Evolutionary conservation across 2,888 invertebrate species (phyloP).

Genomic region (Schizotus pectinicornis): DNA sequence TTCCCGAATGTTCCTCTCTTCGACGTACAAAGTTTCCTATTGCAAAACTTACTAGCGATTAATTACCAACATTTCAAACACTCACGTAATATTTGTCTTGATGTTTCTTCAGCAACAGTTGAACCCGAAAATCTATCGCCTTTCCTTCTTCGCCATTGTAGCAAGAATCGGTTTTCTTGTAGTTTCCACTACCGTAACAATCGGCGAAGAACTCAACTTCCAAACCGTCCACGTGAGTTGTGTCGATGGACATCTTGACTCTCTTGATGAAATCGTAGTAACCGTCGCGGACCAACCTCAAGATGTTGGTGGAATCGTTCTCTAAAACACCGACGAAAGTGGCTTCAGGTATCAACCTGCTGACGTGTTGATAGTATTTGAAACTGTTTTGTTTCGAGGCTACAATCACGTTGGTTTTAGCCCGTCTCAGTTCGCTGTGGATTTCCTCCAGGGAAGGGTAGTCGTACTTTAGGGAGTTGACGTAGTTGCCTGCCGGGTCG

Average conservation of each 20-base stretch:
- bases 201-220: slow-evolving; percentile 74
- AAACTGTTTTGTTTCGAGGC: slow-evolving; percentile 78
- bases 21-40: slow-evolving; percentile 65
- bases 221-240: slow-evolving; percentile 65
- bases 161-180: slow-evolving; percentile 62
- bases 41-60: slow-evolving; percentile 11
- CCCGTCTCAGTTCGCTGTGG: slow-evolving; percentile 31
- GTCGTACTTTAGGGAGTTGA: slow-evolving; percentile 66
- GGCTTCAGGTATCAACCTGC: slow-evolving; percentile 71
- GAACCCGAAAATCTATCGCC: slow-evolving; percentile 68
- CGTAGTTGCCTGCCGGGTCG: slow-evolving; percentile 56
- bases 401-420: slow-evolving; percentile 82
- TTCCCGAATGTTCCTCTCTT: slow-evolving; percentile 79
- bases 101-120: slow-evolving; percentile 63
- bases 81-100: slow-evolving; percentile 2
- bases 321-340: slow-evolving; percentile 80
- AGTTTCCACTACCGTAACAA: slow-evolving; percentile 62
- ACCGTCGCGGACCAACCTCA: slow-evolving; percentile 80
- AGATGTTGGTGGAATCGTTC: slow-evolving; percentile 84
- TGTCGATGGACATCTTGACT: slow-evolving; percentile 70
- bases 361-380: slow-evolving; percentile 72
- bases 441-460: slow-evolving; percentile 72
- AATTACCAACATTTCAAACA: neutral
- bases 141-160: slow-evolving; percentile 67
- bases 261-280: slow-evolving; percentile 79